phyloP scores from a whole-genome alignment of 2,888 invertebrate genomes.

The Cryptocephalus moraei region DNA sequence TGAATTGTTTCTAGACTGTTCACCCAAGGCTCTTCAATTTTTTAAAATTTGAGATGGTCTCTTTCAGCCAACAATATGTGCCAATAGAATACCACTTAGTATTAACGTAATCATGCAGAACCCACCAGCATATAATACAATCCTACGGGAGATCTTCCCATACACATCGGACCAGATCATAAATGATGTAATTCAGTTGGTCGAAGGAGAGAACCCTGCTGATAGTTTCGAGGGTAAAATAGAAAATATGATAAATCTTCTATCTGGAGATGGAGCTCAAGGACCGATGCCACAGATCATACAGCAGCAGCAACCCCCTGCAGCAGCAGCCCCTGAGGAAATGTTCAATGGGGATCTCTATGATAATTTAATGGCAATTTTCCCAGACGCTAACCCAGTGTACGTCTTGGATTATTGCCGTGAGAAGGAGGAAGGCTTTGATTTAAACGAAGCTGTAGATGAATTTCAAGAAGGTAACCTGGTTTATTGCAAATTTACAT shows the following conservation, averaged over 20 bases:
- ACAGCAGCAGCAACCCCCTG: not conserved
- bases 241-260: conserved; percentile 21
- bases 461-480: conserved; percentile 11
- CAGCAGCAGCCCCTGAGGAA: not conserved
- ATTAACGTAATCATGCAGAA: not conserved
- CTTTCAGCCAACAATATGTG: too few relatives aligned
- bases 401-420: conserved; percentile 18
- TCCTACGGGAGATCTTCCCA: conserved; percentile 19
- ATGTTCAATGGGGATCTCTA: conserved; percentile 1
- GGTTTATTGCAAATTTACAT: not conserved
- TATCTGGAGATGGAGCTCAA: conserved; percentile 12
- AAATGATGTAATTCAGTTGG: conserved; percentile 15
- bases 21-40: too few relatives aligned
- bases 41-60: too few relatives aligned
- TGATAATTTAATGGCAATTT: conserved; percentile 14
- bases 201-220: conserved; percentile 12
- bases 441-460: conserved; percentile 17
- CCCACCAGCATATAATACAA: not conserved
- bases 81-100: too few relatives aligned
- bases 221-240: conserved; percentile 15
- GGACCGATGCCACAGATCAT: conserved; percentile 6
- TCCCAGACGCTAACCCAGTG: conserved; percentile 19
- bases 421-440: conserved; percentile 7
- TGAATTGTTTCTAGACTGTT: too few relatives aligned
- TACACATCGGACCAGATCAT: conserved; percentile 15